These are phyloP conservation scores for Acanthacorydalis orientalis DNA, from an alignment of 2,888 invertebrate species.

Conservation along the genomic window DNA sequence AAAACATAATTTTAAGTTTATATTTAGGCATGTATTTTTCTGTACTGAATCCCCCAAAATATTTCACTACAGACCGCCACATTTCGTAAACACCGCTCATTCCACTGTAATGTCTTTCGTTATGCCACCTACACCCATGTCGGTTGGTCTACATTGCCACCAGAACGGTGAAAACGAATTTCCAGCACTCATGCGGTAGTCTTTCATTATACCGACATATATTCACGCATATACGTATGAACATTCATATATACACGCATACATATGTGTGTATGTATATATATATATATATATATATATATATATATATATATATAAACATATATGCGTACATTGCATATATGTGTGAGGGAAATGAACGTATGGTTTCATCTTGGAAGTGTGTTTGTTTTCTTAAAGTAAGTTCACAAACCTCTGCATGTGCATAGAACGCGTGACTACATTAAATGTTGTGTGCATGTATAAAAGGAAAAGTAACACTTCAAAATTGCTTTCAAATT, in stretches of 20 bases:
- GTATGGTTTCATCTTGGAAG: too few species aligned
- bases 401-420: too few species aligned
- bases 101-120: neutral
- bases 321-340: neutral
- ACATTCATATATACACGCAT: neutral
- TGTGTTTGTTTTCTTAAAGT: too few species aligned
- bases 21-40: too few species aligned
- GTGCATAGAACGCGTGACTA: too few species aligned
- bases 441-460: too few species aligned
- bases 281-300: slow-evolving; percentile 1
- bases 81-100: neutral
- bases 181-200: slow-evolving; percentile 28
- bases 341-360: too few species aligned
- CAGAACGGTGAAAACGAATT: slow-evolving; percentile 24
- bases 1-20: too few species aligned
- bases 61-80: too few species aligned
- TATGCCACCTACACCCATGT: neutral
- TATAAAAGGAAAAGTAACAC: too few species aligned
- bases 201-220: slow-evolving; percentile 28
- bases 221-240: slow-evolving; percentile 18
- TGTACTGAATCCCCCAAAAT: too few species aligned
- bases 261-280: neutral
- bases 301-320: neutral
- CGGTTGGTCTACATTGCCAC: neutral
- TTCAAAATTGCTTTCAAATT: too few species aligned